Evolutionary conservation across 92 coral and sea anemone genomes (phyloP), one percentile per base, ranked within the genome.

Genomic region (Chrysogorgia sp.): DNA sequence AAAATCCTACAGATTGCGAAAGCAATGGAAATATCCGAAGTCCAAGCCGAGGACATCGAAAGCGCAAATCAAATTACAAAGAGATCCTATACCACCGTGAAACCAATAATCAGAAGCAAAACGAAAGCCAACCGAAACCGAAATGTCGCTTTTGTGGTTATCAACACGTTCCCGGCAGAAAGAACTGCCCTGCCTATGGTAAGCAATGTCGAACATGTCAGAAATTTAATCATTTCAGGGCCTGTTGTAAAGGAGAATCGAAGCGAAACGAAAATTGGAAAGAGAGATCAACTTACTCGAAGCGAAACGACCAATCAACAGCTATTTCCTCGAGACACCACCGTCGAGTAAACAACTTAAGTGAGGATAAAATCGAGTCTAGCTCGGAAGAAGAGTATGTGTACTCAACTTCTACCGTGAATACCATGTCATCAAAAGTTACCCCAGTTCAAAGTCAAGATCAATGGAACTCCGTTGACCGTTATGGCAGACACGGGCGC

Each of bases 401-500:
- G 80, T 57, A 29, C 35, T 55, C 67, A 24, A 74, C 45, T 20
- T 34, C 15, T 20, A 34, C 64, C 28, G 72, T 76, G 21, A 59
- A 58, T 58, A 34, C 69, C 24, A 37, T 59, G 23, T 22, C 37
- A 40, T 40, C 53, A 62, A 25, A 80, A 67, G 20, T 45, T 49
- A 33, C 75, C 83, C 20, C 59, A 58, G 49, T 78, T 78, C 24
- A 30, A 80, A 55, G 58, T 80, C 30, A 79, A 66, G 43, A 50
- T 79, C 6, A 49, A 58, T 3, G 77, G 77, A 30, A 80, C 49
- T 22, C n/a, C 26, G 55, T 40, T 80, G 75, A 67, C 41, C 32
- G 29, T 80, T 71, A 80, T 67, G 84, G 84, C 76, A 29, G 77
- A 53, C 21, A 55, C 84, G 19, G 77, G 77, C 58, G 74, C 84